Percentiles rank a stretch among this genome's conserved stretches.
Evolutionary conservation across 2,888 invertebrate species (phyloP).

Genomic region (Chouioia cunea): DNA sequence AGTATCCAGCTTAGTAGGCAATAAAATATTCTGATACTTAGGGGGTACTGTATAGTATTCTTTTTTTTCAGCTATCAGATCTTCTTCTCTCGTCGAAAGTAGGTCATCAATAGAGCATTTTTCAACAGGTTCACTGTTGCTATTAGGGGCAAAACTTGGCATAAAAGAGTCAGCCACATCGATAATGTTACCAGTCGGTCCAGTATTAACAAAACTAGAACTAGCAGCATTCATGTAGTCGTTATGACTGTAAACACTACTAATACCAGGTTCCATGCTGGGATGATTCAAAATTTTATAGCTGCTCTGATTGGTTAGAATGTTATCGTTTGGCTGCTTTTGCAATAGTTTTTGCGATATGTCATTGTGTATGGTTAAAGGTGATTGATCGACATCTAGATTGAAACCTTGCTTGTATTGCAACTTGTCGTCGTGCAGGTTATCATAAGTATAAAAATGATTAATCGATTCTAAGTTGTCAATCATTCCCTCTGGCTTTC

Average conservation of each 20-base stretch:
- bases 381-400: conserved; percentile 51
- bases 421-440: conserved; percentile 52
- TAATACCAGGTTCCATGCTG: conserved; percentile 71
- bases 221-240: conserved; percentile 72
- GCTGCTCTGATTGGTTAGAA: conserved; percentile 57
- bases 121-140: conserved; percentile 9
- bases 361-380: conserved; percentile 58
- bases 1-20: conserved; percentile 55
- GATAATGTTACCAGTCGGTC: conserved; percentile 33
- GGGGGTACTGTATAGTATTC: conserved; percentile 47
- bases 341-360: conserved; percentile 59
- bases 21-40: conserved; percentile 59
- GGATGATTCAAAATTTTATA: conserved; percentile 63
- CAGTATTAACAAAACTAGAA: conserved; percentile 54
- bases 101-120: conserved; percentile 41
- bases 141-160: conserved; percentile 24
- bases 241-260: conserved; percentile 76
- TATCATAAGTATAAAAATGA: conserved; percentile 58
- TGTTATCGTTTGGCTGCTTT: conserved; percentile 59
- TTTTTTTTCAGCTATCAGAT: conserved; percentile 34
- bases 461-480: conserved; percentile 55
- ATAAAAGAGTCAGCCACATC: conserved; percentile 32
- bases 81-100: conserved; percentile 28
- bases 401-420: conserved; percentile 55
- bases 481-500: conserved; percentile 43